A percentile compares a stretch with the other conserved stretches of the same genome.
Conservation (phyloP, 2,888 invertebrate species). For the Bellardia bayeri region DNA sequence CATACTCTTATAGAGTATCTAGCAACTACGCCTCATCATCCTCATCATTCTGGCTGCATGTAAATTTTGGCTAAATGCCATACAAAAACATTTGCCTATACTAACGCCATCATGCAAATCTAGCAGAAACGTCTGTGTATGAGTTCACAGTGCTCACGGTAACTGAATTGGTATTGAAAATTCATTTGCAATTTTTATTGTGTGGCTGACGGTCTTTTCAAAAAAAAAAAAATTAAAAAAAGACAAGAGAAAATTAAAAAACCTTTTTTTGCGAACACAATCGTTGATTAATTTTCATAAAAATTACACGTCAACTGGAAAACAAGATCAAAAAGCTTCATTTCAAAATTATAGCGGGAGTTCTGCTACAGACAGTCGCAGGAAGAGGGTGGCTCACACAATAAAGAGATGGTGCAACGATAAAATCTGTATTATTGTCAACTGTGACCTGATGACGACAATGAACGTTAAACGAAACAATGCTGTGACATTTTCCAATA, state of each 20-base stretch:
- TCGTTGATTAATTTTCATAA: constrained; percentile 67
- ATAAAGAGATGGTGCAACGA: constrained; percentile 1
- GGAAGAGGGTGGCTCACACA: neutral
- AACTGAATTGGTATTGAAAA: constrained; percentile 55
- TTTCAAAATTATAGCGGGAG: neutral
- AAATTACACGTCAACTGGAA: constrained; percentile 49
- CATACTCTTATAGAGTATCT: constrained; percentile 10
- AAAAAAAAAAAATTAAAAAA: neutral
- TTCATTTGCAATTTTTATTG: constrained; percentile 59
- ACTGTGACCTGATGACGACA: constrained; percentile 63
- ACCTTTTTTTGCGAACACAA: constrained; percentile 22
- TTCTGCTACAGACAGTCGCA: neutral
- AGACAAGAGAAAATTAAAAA: constrained; percentile 6
- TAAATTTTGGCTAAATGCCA: constrained; percentile 62
- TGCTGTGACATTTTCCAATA: constrained; percentile 52
- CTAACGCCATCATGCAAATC: neutral
- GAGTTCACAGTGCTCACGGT: constrained; percentile 7
- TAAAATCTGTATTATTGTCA: constrained; percentile 52
- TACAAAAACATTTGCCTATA: constrained; percentile 11
- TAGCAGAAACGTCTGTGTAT: neutral
- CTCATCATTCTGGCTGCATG: constrained; percentile 16
- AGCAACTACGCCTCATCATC: constrained; percentile 8
- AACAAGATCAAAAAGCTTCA: constrained; percentile 18
- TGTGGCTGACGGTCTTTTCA: constrained; percentile 31
- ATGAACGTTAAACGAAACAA: constrained; percentile 53